Evolutionary conservation across 2,888 invertebrate genomes (phyloP), one percentile per base, ranked within the genome.

Genomic region (Alloplasta piceator): DNA sequence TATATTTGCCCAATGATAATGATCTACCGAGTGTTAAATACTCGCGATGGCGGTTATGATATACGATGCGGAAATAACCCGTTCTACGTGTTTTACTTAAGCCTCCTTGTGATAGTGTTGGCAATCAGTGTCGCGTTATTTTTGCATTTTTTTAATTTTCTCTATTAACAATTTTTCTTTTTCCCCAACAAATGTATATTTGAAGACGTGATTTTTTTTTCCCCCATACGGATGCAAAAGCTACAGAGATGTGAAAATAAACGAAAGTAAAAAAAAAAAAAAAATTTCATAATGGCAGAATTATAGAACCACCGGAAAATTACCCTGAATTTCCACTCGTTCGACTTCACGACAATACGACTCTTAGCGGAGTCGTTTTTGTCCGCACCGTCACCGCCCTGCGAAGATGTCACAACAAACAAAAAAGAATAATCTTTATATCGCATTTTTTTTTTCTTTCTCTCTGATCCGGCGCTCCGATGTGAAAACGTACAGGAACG

Each of bases 251-350:
- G 79, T 46, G 36, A 83, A 78, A 50, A 81, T 58, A 84, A 84
- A 84, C 81, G 85, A 85, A 85, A 84, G 85, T 87, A 88, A 87
- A 85, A 83, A 84, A 87, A 87, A 12, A 56, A 67, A 5, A 55
- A 39, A 41, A 55, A 52, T 52, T 14, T 52, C 6, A 52, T 82
- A 80, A 81, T 63, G 76, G 79, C 81, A 74, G 48, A 82, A 82
- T 76, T 83, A 80, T 78, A 78, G 82, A 80, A 76, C 81, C 82
- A 73, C 80, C 75, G 66, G 87, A 90, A 91, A 92, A 92, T 94
- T 95, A 95, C 95, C 94, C 94, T 94, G 93, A 94, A 95, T 93
- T 94, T 95, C 95, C 95, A 94, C 91, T 94, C 94, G 93, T 94
- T 94, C 89, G 94, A 93, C 92, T 94, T 94, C 93, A 94, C 93